Evolutionary conservation across 2,888 invertebrate genomes (phyloP), one percentile per base, ranked within the genome.

Genomic region (Eugnorisma glareosa): DNA sequence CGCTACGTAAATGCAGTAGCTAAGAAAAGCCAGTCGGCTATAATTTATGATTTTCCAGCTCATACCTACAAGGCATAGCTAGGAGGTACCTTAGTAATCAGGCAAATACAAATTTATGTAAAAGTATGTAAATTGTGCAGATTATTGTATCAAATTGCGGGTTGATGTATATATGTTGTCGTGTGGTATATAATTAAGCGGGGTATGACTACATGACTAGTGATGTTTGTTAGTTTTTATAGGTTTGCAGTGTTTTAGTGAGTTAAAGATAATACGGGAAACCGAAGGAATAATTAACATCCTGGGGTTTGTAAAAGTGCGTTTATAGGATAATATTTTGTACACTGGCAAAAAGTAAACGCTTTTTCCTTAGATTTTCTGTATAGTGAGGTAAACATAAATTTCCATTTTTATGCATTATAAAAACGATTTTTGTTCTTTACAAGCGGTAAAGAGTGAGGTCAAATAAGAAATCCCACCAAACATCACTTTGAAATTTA

Each of bases 181-280:
- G 83, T 79, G 88, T 89, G 88, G 92, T 92, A 90, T 90, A 92
- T 93, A 92, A 94, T 94, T 94, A 93, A 91, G 88, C 86, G 86
- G 84, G 85, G 75, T 82, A 77, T 86, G 75, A 83, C 74, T 81
- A 87, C 85, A 83, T 86, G 79, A 75, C 77, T 84, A 70, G 83
- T 84, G 72, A 67, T 84, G 13, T 68, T 48, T 77, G 51, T 69
- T 80, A 40, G 57, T 74, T 74, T 73, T 74, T 70, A 64, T 84
- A 15, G 31, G 24, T 51, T 72, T 51, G 5, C 15, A 28, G n/a
- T 78, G 21, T 40, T 1, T 40, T 68, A 7, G 1, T 15, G 43
- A 37, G 37, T 63, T 77, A 24, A 59, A 61, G 21, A 18, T 40
- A 5, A 35, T 35, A 15, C 13, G 48, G 61, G 13, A 59, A 28